These are phyloP conservation scores for Autographa gamma DNA, from an alignment of 2,888 invertebrate species.

Conservation along the genomic window DNA sequence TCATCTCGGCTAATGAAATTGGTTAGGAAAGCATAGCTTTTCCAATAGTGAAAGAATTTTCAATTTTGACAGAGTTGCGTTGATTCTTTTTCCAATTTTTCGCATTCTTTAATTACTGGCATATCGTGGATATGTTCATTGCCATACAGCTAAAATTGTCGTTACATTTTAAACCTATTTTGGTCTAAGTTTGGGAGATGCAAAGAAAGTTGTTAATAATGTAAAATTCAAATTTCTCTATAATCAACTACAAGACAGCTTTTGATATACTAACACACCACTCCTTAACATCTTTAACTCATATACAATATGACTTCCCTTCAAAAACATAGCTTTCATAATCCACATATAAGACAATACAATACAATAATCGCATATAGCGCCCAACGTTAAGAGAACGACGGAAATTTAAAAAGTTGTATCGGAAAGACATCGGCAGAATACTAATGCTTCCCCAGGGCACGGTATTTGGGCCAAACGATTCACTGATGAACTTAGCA, in stretches of 20 bases:
- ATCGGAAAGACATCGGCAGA: conserved; percentile 30
- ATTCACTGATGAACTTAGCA: conserved; percentile 45
- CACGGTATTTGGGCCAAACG: conserved; percentile 38
- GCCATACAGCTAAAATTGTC: no score
- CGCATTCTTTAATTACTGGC: neutral
- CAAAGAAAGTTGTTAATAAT: no score
- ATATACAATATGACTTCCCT: neutral
- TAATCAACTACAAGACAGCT: neutral
- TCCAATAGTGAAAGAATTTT: conserved; percentile 3
- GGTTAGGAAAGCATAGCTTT: neutral
- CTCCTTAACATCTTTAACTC: neutral
- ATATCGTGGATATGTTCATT: neutral
- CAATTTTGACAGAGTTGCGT: neutral
- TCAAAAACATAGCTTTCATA: neutral
- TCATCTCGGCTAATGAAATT: neutral
- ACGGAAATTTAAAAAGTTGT: conserved; percentile 49
- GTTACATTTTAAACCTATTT: no score
- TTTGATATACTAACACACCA: neutral
- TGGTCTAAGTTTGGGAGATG: no score
- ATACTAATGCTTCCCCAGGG: conserved; percentile 41
- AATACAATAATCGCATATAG: conserved; percentile 17
- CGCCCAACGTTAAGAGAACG: conserved; percentile 13
- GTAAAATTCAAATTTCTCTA: no score
- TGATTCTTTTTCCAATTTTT: neutral
- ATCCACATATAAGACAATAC: conserved; percentile 11